phyloP scores from a whole-genome alignment of 2,797 vertebrate genomes.

The Acropternis orthonyx region DNA sequence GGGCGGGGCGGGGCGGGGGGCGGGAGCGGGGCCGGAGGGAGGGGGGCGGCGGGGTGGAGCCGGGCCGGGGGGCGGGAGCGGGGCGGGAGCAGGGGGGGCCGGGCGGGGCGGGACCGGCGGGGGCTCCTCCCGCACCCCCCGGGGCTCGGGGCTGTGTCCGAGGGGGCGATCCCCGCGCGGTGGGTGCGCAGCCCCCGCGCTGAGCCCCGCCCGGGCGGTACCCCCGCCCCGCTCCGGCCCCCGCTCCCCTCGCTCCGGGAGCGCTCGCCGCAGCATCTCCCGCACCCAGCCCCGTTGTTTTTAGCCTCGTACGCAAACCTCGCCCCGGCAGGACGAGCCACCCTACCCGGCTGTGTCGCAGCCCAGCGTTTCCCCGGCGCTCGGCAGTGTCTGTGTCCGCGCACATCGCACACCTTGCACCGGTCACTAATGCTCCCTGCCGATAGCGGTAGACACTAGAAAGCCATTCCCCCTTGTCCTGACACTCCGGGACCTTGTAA shows the following conservation, averaged over 20 bases:
- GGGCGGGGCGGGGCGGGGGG: not conserved
- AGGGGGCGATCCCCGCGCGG: not conserved
- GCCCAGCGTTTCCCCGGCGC: not conserved
- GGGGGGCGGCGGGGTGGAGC: too few species aligned
- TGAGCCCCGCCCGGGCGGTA: not conserved
- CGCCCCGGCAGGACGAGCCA: not conserved
- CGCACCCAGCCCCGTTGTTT: not conserved
- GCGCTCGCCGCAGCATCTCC: not conserved
- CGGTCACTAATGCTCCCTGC: not conserved
- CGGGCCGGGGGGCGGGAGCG: too few species aligned
- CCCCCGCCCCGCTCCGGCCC: not conserved
- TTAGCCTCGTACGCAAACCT: not conserved
- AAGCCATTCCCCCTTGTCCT: not conserved
- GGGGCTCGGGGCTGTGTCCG: too few species aligned
- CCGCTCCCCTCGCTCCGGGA: not conserved
- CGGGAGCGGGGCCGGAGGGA: not conserved
- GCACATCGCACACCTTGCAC: not conserved
- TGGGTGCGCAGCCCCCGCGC: too few species aligned
- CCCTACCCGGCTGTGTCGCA: not conserved
- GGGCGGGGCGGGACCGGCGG: too few species aligned
- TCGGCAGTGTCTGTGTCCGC: not conserved
- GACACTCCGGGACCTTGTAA: not conserved
- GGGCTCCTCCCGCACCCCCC: not conserved
- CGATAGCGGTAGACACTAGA: rapidly evolving
- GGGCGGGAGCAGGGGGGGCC: not conserved